A percentile compares a stretch with the other conserved stretches of the same genome.
Conservation (phyloP, 2,113 vertebrate species). For the Grus americana region DNA sequence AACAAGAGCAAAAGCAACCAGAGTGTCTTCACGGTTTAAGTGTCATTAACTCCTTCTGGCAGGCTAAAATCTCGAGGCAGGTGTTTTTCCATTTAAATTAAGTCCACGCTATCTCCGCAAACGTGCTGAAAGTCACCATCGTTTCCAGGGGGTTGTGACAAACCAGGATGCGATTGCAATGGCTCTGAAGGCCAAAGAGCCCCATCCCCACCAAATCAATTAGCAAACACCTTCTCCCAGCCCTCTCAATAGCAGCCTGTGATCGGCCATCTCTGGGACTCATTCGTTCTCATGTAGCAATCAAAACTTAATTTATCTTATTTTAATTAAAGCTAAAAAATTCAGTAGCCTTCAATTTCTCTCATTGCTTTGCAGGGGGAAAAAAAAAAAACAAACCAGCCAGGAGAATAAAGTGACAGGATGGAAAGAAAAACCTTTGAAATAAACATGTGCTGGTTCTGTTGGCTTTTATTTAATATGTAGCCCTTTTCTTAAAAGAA, state of each 20-base stretch:
- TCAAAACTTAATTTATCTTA: constrained; percentile 11
- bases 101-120: not conserved
- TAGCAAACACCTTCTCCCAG: not conserved
- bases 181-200: not conserved
- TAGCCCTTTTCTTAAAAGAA: constrained; percentile 42
- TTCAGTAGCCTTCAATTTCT: not conserved
- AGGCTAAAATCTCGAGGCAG: rapidly evolving
- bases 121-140: not conserved
- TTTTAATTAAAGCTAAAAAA: constrained; percentile 1
- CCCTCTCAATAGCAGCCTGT: not conserved
- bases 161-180: rapidly evolving
- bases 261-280: not conserved
- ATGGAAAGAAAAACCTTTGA: constrained; percentile 3
- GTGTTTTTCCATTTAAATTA: not conserved
- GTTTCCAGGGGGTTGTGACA: not conserved
- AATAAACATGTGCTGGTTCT: not conserved
- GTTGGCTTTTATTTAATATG: constrained; percentile 33
- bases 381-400: not conserved
- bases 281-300: not conserved
- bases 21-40: not conserved
- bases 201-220: not conserved
- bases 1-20: not conserved
- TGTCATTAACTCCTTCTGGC: not conserved
- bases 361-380: not conserved
- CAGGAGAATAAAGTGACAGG: not conserved